These are phyloP conservation scores for Dinothrombium tinctorium DNA, from an alignment of 1,140 invertebrate species.

Conservation along the genomic window DNA sequence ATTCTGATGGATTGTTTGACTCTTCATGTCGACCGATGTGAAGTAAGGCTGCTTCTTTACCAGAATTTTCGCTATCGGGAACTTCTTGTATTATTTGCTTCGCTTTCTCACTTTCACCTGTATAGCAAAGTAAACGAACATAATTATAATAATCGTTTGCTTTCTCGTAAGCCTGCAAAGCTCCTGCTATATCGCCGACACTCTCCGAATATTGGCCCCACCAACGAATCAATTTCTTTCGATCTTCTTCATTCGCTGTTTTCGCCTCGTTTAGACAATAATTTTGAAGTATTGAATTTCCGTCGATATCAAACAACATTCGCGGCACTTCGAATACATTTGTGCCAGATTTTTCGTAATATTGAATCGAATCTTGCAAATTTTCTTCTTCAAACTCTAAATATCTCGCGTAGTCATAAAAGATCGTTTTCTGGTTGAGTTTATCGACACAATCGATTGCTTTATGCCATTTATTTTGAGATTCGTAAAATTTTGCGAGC, in stretches of 20 bases:
- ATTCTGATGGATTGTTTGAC: constrained; percentile 54
- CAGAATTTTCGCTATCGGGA: constrained; percentile 15
- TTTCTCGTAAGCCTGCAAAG: constrained; percentile 60
- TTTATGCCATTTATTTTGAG: constrained; percentile 40
- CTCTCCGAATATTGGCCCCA: constrained; percentile 94
- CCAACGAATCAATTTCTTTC: constrained; percentile 46
- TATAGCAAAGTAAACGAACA: constrained; percentile 55
- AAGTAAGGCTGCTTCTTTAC: constrained; percentile 37
- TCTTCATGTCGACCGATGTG: constrained; percentile 85
- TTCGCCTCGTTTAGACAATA: constrained; percentile 8
- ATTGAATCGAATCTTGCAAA: constrained; percentile 25
- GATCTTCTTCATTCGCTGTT: not conserved
- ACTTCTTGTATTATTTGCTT: constrained; percentile 1
- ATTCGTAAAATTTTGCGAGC: constrained; percentile 55
- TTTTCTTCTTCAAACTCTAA: constrained; percentile 40
- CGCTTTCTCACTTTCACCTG: constrained; percentile 46
- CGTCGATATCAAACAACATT: constrained; percentile 54
- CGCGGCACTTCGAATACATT: constrained; percentile 75
- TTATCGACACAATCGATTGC: constrained; percentile 51
- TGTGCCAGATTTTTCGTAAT: constrained; percentile 36
- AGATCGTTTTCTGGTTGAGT: constrained; percentile 66
- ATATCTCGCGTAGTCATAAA: constrained; percentile 56
- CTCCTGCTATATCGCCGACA: constrained; percentile 68
- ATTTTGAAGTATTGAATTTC: constrained; percentile 7
- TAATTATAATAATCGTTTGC: constrained; percentile 58